These are phyloP conservation scores for Phortica magna DNA, from an alignment of 2,888 invertebrate species.

Conservation along the genomic window DNA sequence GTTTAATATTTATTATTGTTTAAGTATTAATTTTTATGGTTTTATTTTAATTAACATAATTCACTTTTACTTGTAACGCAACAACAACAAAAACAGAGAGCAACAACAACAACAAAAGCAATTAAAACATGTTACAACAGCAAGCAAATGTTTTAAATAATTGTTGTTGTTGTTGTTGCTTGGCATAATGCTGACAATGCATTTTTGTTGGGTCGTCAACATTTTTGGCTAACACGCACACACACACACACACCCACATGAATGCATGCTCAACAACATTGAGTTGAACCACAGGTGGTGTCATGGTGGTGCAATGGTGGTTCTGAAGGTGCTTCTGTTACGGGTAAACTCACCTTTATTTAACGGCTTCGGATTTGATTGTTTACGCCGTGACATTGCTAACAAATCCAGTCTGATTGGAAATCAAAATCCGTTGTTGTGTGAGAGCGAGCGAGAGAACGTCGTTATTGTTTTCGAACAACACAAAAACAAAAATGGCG, in stretches of 20 bases:
- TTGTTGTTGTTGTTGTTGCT: slow-evolving; percentile 8
- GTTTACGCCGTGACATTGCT: slow-evolving; percentile 94
- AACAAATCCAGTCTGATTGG: slow-evolving; percentile 51
- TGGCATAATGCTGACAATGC: slow-evolving; percentile 15
- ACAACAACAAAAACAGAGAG: not conserved
- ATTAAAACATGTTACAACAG: not conserved
- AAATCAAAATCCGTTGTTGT: slow-evolving; percentile 53
- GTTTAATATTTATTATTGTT: too few relatives aligned
- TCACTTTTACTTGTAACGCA: too few relatives aligned
- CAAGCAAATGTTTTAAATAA: not conserved
- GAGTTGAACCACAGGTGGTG: too few relatives aligned
- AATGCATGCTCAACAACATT: not conserved
- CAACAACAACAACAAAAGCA: not conserved
- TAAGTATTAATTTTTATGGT: too few relatives aligned
- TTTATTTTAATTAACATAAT: too few relatives aligned
- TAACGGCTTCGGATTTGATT: slow-evolving; percentile 95
- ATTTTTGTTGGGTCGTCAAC: slow-evolving; percentile 25
- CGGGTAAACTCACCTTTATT: slow-evolving; percentile 85
- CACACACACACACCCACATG: not conserved
- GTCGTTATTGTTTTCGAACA: not conserved
- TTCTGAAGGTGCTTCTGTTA: not conserved
- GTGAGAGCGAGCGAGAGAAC: slow-evolving; percentile 9
- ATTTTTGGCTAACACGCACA: slow-evolving; percentile 3
- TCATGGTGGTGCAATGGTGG: too few relatives aligned
- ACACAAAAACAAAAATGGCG: slow-evolving; percentile 38